These are phyloP conservation scores for Allolobophora icterica DNA, from an alignment of 2,888 invertebrate species.

Conservation along the genomic window DNA sequence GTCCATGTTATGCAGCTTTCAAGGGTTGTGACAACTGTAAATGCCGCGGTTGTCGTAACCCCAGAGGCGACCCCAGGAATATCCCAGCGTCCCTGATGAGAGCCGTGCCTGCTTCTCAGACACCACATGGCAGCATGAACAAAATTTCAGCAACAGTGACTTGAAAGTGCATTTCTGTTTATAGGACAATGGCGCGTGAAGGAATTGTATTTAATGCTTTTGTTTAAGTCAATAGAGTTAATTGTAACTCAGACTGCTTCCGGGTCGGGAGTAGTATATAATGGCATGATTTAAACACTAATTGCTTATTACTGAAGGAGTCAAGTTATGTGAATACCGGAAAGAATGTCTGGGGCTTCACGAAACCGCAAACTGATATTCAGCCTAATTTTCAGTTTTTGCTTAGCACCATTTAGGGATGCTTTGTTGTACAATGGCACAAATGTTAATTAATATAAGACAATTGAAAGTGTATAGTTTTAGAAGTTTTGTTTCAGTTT, in stretches of 20 bases:
- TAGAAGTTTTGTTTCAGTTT: conserved; percentile 2
- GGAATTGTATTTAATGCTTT: neutral
- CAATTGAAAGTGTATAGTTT: neutral
- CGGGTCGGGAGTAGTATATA: neutral
- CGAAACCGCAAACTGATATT: neutral
- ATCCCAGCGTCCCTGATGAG: neutral
- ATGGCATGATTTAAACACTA: neutral
- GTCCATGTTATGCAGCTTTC: conserved; percentile 90
- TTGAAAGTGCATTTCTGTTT: neutral
- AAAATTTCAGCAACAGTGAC: conserved; percentile 21
- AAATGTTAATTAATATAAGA: neutral
- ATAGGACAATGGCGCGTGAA: neutral
- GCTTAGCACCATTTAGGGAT: neutral
- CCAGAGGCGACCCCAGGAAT: conserved; percentile 61
- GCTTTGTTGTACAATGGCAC: neutral
- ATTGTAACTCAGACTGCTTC: neutral
- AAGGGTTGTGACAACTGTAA: conserved; percentile 88
- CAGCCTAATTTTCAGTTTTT: neutral
- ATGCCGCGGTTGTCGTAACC: conserved; percentile 90
- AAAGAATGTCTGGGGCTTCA: neutral
- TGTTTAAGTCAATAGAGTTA: neutral
- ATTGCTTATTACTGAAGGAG: neutral
- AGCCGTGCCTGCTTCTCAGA: neutral
- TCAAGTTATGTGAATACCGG: neutral
- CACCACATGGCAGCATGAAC: neutral